Percentiles rank a stretch among this genome's conserved stretches.
Evolutionary conservation across 2,888 invertebrate species (phyloP).

Genomic region (Alloplasta piceator): DNA sequence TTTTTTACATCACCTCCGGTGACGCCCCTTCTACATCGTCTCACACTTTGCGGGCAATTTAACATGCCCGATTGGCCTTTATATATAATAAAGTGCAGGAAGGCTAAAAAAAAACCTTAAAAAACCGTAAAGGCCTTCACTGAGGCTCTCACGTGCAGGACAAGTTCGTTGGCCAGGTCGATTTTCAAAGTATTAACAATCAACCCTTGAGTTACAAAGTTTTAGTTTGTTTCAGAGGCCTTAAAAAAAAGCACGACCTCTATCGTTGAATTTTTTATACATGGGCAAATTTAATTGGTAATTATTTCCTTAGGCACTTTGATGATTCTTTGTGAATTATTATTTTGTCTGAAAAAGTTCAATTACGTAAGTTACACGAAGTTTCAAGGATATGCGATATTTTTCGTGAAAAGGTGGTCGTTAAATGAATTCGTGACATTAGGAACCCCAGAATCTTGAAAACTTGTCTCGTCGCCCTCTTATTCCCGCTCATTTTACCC

Average conservation of each 20-base stretch:
- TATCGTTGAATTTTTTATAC: too few relatives aligned
- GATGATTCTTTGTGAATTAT: too few relatives aligned
- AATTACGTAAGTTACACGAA: too few relatives aligned
- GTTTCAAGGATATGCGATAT: too few relatives aligned
- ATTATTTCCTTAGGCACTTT: too few relatives aligned
- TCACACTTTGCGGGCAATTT: constrained; percentile 23
- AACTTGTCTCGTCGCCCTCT: constrained; percentile 3
- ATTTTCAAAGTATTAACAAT: neutral
- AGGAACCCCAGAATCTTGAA: neutral
- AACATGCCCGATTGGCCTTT: constrained; percentile 45
- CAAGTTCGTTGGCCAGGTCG: constrained; percentile 45
- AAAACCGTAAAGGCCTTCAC: neutral
- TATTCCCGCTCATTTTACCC: neutral
- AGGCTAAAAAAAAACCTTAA: constrained; percentile 11
- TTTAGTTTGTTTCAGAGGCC: too few relatives aligned
- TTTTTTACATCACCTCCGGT: constrained; percentile 16
- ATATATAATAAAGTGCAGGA: constrained; percentile 6
- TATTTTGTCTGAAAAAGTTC: too few relatives aligned
- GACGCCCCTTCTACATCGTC: neutral
- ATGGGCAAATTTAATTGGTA: too few relatives aligned
- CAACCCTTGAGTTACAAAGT: neutral
- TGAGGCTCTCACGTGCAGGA: constrained; percentile 13
- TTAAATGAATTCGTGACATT: neutral
- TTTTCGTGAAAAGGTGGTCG: too few relatives aligned
- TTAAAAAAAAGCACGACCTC: too few relatives aligned